These are phyloP conservation scores for Rhopalosiphum maidis DNA, from an alignment of 1,140 invertebrate species.

Conservation along the genomic window DNA sequence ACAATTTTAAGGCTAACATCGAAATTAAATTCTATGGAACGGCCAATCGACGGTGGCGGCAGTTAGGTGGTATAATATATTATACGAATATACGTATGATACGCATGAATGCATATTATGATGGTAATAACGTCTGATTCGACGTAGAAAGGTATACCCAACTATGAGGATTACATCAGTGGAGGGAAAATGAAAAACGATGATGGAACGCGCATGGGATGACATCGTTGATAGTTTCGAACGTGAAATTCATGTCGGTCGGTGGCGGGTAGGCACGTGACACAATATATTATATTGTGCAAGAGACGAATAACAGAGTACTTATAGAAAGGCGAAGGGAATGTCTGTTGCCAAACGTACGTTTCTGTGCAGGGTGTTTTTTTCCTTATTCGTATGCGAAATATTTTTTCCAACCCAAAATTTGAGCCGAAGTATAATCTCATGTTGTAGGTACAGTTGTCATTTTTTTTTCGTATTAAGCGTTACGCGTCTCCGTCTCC, in stretches of 20 bases:
- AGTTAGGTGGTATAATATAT: too few species aligned
- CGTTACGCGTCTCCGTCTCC: neutral
- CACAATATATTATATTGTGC: too few species aligned
- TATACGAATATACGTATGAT: too few species aligned
- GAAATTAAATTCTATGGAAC: too few species aligned
- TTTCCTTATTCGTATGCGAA: neutral
- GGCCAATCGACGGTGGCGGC: too few species aligned
- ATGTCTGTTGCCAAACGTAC: neutral
- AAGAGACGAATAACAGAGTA: too few species aligned
- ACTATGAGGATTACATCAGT: neutral
- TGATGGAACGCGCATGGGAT: neutral
- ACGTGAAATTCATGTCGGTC: neutral
- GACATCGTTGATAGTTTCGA: neutral
- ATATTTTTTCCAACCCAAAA: neutral
- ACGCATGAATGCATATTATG: too few species aligned
- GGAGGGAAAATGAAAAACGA: slow-evolving; percentile 9
- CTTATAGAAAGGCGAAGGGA: neutral
- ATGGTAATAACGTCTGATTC: too few species aligned
- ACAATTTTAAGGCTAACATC: too few species aligned
- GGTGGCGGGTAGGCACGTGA: neutral
- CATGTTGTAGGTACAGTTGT: too few species aligned
- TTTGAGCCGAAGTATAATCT: neutral
- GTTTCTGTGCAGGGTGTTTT: neutral
- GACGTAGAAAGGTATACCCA: too few species aligned
- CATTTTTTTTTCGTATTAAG: neutral